Base-by-base conservation (phyloP, 1,140 invertebrate genomes). In the Tachypleus tridentatus region DNA sequence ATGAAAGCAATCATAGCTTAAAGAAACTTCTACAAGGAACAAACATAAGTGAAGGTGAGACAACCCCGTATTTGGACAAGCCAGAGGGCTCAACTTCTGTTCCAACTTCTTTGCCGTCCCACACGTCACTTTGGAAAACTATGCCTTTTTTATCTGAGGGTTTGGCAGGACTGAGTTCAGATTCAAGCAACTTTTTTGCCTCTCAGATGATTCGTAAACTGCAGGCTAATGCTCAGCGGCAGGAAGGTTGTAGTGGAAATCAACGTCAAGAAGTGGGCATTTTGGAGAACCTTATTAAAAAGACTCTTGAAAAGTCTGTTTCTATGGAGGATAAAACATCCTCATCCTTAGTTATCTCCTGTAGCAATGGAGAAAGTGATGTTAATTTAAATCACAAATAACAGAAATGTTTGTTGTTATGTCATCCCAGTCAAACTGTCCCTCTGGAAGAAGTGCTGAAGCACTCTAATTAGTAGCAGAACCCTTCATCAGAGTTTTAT, bases 121-220 rank as follows among this genome's bases (percentile, higher is more conserved):
- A 64, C 9, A 57, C 63, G 57, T 65, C 70, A n/a, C 60, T 71
- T 49, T 71, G 70, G 70, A 67, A 71, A 53, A 65, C 56, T 29
- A 62, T 70, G 64, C 70, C 70, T 54, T 71, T 71, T 57, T 62
- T 71, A 11, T 62, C 70, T n/a, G 10, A 66, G 5, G 68, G 66
- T 58, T 64, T 70, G 49, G 51, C 64, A 60, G 51, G 64, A 5
- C 63, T 66, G 59, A 64, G 64, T 56, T 66, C 65, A 76, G 80
- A 48, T 74, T 81, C 49, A 78, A 81, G 61, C 77, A 83, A 53
- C 81, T 84, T 88, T 70, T 88, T 89, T 74, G 87, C 87, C 3
- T 85, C 86, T 9, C 87, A 89, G 69, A 86, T 89, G 81, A 88
- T 89, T 78, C 84, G 87, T 58, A 83, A 86, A 49, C 76, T 89